These are phyloP conservation scores for Cromileptes altivelis DNA, from an alignment of 2,113 vertebrate species.

Conservation along the genomic window DNA sequence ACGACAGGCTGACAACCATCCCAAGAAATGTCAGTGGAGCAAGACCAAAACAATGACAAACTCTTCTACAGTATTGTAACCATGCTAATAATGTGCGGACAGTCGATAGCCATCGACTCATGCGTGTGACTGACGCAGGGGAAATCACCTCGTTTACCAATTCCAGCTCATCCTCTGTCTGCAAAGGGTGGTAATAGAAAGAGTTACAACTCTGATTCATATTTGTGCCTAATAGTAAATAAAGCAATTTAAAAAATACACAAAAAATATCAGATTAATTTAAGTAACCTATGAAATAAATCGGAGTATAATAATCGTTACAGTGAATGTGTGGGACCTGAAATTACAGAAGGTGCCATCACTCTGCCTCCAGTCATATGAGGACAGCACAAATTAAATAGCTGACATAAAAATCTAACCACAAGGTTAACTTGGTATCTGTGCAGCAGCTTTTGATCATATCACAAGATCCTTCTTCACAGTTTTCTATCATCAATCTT, in stretches of 20 bases:
- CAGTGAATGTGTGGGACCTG: neutral
- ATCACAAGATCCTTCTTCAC: neutral
- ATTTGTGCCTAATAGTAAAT: neutral
- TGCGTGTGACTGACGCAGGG: constrained; percentile 71
- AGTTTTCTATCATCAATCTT: neutral
- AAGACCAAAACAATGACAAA: constrained; percentile 66
- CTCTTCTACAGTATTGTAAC: constrained; percentile 42
- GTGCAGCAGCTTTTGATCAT: constrained; percentile 8
- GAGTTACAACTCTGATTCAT: constrained; percentile 63
- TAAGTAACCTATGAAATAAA: constrained; percentile 6
- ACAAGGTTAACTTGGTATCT: neutral
- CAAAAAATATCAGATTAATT: neutral
- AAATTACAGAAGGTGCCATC: neutral
- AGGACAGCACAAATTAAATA: neutral
- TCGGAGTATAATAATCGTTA: neutral
- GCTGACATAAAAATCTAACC: neutral
- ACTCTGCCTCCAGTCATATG: neutral
- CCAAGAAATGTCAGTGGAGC: constrained; percentile 64
- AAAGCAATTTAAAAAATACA: constrained; percentile 7
- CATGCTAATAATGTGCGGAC: constrained; percentile 72
- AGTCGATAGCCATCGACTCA: constrained; percentile 65
- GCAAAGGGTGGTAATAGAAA: constrained; percentile 78
- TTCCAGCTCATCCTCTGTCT: constrained; percentile 96
- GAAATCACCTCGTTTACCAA: constrained; percentile 92
- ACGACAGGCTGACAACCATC: constrained; percentile 52